These are phyloP conservation scores for Ischnura elegans DNA, from an alignment of 2,888 invertebrate species.

Conservation along the genomic window DNA sequence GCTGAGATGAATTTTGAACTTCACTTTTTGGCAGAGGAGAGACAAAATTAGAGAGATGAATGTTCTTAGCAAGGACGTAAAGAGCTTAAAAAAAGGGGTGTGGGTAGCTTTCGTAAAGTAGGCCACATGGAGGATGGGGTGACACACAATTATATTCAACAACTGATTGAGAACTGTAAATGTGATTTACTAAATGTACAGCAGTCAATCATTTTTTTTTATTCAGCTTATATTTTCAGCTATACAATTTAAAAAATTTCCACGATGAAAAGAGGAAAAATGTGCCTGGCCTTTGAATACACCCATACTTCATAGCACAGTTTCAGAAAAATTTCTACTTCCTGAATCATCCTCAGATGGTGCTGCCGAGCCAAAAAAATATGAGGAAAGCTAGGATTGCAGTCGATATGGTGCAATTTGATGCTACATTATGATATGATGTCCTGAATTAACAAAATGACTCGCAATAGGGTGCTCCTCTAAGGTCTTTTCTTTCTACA, in stretches of 20 bases:
- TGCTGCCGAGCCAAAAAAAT: background rate
- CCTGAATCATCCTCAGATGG: background rate
- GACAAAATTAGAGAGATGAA: background rate
- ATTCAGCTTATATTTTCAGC: no score
- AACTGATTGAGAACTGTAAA: no score
- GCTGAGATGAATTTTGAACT: constrained; percentile 30
- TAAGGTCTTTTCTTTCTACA: background rate
- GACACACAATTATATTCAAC: no score
- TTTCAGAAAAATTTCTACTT: background rate
- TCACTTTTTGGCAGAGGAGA: background rate
- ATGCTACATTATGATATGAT: constrained; percentile 43
- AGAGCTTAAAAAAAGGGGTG: no score
- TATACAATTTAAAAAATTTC: no score
- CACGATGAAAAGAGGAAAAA: no score
- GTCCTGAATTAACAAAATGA: constrained; percentile 13
- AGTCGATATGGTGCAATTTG: constrained; percentile 29
- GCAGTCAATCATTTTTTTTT: no score
- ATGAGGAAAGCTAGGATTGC: background rate
- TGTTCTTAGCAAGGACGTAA: background rate
- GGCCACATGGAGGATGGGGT: no score
- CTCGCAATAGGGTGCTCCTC: constrained; percentile 9
- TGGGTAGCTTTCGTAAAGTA: no score
- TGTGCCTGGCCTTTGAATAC: no score
- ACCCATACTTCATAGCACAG: no score
- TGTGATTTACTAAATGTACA: no score